Evolutionary conservation across 2,113 vertebrate species (phyloP), one percentile per base, ranked within the genome.

Genomic region (Macquaria australasica): DNA sequence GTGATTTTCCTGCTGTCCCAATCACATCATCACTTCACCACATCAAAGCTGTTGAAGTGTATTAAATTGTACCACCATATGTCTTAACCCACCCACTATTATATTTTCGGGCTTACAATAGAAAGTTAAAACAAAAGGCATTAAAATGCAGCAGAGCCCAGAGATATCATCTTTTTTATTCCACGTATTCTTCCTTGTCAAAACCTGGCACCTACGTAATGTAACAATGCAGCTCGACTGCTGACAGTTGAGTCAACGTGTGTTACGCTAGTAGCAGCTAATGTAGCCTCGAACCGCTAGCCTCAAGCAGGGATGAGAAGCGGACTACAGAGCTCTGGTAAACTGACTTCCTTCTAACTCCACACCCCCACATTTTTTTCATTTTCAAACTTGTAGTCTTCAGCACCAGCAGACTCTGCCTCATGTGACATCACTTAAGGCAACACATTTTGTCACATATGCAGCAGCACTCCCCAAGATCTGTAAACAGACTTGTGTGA

Each of bases 21-120:
- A 41, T 25, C 56, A 53, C 23, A 16, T 78, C 68, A 60, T 84
- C 63, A 74, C 63, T 82, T 53, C 51, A 67, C 59, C 51, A 75
- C 72, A 66, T 63, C 2, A 68, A 53, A 28, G 53, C 23, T 7
- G 1, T 37, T 28, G 1, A 14, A n/a, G 1, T 59, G 3, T 25
- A 15, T 11, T 79, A 10, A 66, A 25, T 31, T n/a, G 43, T 60
- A 68, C n/a, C 50, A 59, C 15, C 41, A 51, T 28, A 73, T n/a
- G 3, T n/a, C 6, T 53, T 23, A 23, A 71, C 51, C n/a, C 14
- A 48, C 66, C 8, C 28, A 11, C 12, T 48, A 25, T 14, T 43
- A n/a, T 23, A 23, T 43, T 20, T 69, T 50, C 5, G 5, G 15
- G 15, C 16, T 50, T 8, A 34, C n/a, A 11, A 50, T 68, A 41